Evolutionary conservation across 2,797 vertebrate species (phyloP).

Genomic region (Enteromius thamalakanensis): DNA sequence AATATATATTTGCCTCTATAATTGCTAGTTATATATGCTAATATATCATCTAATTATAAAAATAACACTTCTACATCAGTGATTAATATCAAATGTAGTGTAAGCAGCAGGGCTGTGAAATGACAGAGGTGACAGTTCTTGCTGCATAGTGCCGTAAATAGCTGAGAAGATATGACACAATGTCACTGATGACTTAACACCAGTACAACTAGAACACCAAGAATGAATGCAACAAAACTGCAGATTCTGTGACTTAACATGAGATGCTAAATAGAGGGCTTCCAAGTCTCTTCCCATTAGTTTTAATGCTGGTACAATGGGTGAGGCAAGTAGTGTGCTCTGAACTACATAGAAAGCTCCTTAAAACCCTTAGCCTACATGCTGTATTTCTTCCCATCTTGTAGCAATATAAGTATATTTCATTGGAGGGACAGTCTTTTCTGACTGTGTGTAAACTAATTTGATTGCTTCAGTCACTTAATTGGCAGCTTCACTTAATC

Average conservation of each 20-base stretch:
- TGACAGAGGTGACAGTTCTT: constrained; percentile 1
- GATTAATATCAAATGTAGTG: constrained; percentile 52
- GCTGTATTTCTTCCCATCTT: neutral
- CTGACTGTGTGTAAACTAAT: neutral
- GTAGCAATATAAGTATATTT: neutral
- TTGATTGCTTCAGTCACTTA: too few relatives aligned
- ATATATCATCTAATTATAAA: constrained; percentile 55
- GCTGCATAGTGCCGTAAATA: constrained; percentile 34
- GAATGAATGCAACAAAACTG: constrained; percentile 18
- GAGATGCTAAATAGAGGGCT: constrained; percentile 11
- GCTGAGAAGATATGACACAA: constrained; percentile 21
- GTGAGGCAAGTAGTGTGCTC: constrained; percentile 35
- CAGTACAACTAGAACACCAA: constrained; percentile 3
- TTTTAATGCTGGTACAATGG: constrained; percentile 51
- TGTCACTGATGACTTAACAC: constrained; percentile 7
- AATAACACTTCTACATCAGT: constrained; percentile 60
- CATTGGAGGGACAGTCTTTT: neutral
- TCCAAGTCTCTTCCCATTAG: constrained; percentile 40
- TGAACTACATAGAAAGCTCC: constrained; percentile 30
- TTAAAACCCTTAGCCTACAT: neutral
- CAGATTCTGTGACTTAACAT: constrained; percentile 3
- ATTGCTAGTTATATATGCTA: constrained; percentile 31
- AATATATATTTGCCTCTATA: constrained; percentile 64
- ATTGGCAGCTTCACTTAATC: neutral
- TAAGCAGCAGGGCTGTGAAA: constrained; percentile 28